A percentile compares a stretch with the other conserved stretches of the same genome.
Evolutionary conservation across 2,113 vertebrate species (phyloP).

Genomic region (Rhizomys pruinosus): DNA sequence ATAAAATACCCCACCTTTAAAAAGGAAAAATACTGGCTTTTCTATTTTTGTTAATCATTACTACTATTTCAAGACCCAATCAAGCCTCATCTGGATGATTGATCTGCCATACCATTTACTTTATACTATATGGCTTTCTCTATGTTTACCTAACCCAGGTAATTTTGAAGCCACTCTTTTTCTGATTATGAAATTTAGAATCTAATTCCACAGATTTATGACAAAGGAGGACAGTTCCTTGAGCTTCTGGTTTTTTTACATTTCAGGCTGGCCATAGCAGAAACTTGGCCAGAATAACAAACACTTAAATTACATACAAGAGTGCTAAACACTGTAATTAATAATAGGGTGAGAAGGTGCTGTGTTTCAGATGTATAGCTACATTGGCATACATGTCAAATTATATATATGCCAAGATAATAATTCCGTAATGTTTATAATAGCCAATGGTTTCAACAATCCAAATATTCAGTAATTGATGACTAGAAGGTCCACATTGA

Average conservation of each 20-base stretch:
- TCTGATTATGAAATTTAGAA: neutral
- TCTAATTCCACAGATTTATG: slow-evolving; percentile 32
- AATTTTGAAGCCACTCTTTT: neutral
- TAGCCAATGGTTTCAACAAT: slow-evolving; percentile 12
- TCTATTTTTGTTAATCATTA: neutral
- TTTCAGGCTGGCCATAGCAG: neutral
- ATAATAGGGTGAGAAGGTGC: neutral
- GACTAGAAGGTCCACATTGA: neutral
- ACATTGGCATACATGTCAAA: slow-evolving; percentile 22
- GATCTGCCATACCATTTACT: neutral
- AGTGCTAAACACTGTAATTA: neutral
- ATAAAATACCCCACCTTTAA: slow-evolving; percentile 30
- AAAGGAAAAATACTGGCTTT: neutral
- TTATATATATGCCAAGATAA: neutral
- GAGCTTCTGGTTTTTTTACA: neutral
- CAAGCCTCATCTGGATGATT: neutral
- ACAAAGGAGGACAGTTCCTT: neutral
- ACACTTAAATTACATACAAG: neutral
- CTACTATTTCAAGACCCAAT: neutral
- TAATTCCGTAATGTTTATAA: slow-evolving; percentile 11
- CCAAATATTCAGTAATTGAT: neutral
- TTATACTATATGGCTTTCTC: slow-evolving; percentile 32
- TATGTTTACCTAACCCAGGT: neutral
- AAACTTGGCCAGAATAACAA: slow-evolving; percentile 31
- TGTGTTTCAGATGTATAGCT: neutral